A percentile compares a stretch with the other conserved stretches of the same genome.
Evolutionary conservation across 2,888 invertebrate species (phyloP).

Genomic region (Lottia scabra): DNA sequence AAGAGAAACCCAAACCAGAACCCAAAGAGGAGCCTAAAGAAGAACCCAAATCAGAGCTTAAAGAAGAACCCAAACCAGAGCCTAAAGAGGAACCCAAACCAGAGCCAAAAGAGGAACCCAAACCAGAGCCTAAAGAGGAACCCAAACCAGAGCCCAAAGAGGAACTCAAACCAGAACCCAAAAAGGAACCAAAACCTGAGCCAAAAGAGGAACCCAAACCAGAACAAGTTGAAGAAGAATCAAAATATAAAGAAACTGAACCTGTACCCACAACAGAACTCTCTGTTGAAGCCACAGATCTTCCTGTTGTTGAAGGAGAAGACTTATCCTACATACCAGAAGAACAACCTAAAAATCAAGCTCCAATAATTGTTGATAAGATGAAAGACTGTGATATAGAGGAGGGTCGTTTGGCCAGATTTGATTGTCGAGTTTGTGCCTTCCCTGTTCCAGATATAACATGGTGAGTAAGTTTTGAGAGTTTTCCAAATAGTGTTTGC

Average conservation of each 20-base stretch:
- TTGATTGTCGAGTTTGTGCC: constrained; percentile 64
- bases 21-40: not conserved
- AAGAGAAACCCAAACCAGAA: not conserved
- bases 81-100: not conserved
- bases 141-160: not conserved
- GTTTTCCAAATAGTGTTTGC: too few species aligned
- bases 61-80: constrained; percentile 8
- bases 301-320: not conserved
- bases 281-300: not conserved
- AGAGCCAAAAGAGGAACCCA: not conserved
- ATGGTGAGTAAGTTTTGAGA: constrained; percentile 61
- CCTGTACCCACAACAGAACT: not conserved
- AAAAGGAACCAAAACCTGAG: constrained; percentile 2
- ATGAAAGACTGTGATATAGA: constrained; percentile 60
- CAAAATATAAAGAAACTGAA: not conserved
- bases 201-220: constrained; percentile 9
- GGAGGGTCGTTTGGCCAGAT: constrained; percentile 57
- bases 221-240: constrained; percentile 9
- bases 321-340: not conserved
- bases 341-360: constrained; percentile 23
- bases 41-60: not conserved
- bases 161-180: not conserved
- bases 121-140: not conserved
- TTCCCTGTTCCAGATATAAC: constrained; percentile 65
- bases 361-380: constrained; percentile 51